Base-by-base conservation (phyloP, 2,113 vertebrate species). In the Promerops cafer region DNA sequence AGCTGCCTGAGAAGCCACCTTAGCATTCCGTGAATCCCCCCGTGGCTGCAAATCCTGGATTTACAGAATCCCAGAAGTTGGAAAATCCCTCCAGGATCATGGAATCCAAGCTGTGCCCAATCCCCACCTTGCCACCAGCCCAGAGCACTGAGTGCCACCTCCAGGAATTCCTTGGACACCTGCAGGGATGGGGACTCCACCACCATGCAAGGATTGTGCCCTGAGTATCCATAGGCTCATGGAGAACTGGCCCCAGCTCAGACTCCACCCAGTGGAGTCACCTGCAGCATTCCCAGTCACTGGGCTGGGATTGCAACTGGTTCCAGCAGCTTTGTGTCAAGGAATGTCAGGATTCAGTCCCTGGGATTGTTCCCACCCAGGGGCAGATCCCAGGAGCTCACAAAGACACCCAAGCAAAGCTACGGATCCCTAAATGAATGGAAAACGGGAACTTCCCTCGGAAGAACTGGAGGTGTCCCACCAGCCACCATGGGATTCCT, bases 81-180 rank as follows among this genome's bases (percentile, higher is more conserved):
- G 70, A 19, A 75, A 75, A 56, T 4, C 15, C 50, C 50, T 57
- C 24, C 17, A 3, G 49, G 23, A 27, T 17, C 63, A 18, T 4
- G 1, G 1, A 47, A 5, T 6, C 39, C 21, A 0, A 54, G 6
- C 42, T 18, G 22, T 59, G 18, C 11, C 35, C 0, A 1, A 52
- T 42, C 10, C 30, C 44, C 10, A 11, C 68, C 49, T 33, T 27
- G 27, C 18, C 39, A 0, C 59, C 33, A 39, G 21, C 56, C 39
- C 47, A 3, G 66, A 44, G 45, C 31, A 1, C 26, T 2, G 33
- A 37, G n/a, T 15, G 57, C 33, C n/a, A 15, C 59, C 0, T n/a
- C 69, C 70, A 30, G 35, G 42, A 33, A n/a, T 75, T 65, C 82
- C 60, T 9, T 16, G 60, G 70, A 6, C 6, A 6, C 19, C 12